Evolutionary conservation across 1,140 invertebrate species (phyloP).

Genomic region (Drosophila sp.): DNA sequence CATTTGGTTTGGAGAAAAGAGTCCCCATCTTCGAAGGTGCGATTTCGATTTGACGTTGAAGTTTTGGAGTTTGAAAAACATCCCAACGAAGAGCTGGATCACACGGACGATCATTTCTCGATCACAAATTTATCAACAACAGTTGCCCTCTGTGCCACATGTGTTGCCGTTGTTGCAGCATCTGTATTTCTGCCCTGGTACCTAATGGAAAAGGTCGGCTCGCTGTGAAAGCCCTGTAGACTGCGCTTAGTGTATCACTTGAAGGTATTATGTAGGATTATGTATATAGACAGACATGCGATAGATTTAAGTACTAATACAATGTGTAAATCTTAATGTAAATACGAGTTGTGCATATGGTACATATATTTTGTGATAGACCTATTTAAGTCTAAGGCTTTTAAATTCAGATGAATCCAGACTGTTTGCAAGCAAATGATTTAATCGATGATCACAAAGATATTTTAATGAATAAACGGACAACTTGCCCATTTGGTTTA

Average conservation of each 20-base stretch:
- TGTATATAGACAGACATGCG: conserved; percentile 61
- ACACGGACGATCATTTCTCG: conserved; percentile 65
- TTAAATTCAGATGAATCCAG: conserved; percentile 32
- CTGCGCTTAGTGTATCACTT: conserved; percentile 27
- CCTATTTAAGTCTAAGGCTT: conserved; percentile 29
- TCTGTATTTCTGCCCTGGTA: conserved; percentile 86
- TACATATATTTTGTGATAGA: conserved; percentile 61
- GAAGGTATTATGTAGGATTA: conserved; percentile 72
- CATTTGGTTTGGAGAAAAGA: conserved; percentile 85
- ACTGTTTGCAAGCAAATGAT: conserved; percentile 40
- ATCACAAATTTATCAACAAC: conserved; percentile 69
- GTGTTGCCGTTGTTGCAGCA: conserved; percentile 85
- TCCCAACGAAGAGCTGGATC: conserved; percentile 77
- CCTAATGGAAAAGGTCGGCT: conserved; percentile 79
- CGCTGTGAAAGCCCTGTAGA: conserved; percentile 39
- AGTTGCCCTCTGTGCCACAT: conserved; percentile 81
- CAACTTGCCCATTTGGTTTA: conserved; percentile 9
- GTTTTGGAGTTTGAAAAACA: conserved; percentile 85
- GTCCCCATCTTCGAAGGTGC: conserved; percentile 85
- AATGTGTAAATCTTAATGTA: conserved; percentile 55
- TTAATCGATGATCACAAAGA: conserved; percentile 51
- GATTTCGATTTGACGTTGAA: conserved; percentile 85
- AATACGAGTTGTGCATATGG: conserved; percentile 42
- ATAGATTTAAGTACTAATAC: conserved; percentile 52
- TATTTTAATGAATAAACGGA: conserved; percentile 60